A percentile compares a stretch with the other conserved stretches of the same genome.
Evolutionary conservation across 2,113 vertebrate species (phyloP).

Genomic region (Mandrillus leucophaeus): DNA sequence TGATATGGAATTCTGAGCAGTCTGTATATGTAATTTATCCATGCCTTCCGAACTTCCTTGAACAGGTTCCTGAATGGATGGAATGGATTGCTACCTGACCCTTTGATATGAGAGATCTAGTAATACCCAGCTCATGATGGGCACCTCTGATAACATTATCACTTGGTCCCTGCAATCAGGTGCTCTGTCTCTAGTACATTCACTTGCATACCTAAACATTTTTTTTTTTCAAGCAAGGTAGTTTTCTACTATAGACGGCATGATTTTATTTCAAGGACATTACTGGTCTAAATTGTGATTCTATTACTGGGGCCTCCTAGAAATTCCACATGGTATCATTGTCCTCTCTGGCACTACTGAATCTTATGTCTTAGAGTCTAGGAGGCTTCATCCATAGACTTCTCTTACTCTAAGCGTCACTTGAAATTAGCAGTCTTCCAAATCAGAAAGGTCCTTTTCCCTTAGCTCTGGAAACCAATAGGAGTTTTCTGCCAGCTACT

Average conservation of each 20-base stretch:
- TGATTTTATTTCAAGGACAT: neutral
- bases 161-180: neutral
- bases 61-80: neutral
- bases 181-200: neutral
- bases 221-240: neutral
- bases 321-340: neutral
- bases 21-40: neutral
- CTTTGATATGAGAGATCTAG: neutral
- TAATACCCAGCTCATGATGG: neutral
- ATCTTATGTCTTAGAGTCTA: neutral
- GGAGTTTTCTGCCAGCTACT: neutral
- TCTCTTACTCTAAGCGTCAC: neutral
- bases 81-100: neutral
- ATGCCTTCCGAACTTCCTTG: neutral
- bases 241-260: neutral
- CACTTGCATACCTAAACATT: neutral
- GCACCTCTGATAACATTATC: neutral
- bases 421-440: neutral
- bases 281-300: neutral
- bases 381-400: fast-evolving
- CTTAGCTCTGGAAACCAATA: neutral
- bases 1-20: neutral
- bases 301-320: neutral
- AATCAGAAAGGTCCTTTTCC: neutral
- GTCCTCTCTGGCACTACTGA: neutral